These are phyloP conservation scores for Griposia aprilina DNA, from an alignment of 2,888 invertebrate species.

Conservation along the genomic window DNA sequence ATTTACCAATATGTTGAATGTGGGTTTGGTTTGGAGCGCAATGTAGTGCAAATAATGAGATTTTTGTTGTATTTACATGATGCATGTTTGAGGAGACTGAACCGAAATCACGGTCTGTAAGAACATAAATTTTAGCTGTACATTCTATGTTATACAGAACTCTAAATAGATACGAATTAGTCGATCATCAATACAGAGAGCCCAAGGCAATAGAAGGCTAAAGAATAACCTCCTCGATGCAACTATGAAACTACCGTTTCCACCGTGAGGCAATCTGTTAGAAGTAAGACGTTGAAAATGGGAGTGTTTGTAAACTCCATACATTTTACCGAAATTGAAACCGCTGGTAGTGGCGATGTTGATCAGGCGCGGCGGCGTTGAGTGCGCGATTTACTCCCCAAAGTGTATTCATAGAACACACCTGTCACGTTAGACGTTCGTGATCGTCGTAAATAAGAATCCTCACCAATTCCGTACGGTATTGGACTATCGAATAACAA, in stretches of 20 bases:
- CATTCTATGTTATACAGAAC: background rate
- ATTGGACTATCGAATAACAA: conserved; percentile 60
- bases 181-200: background rate
- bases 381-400: conserved; percentile 38
- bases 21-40: conserved; percentile 25
- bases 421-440: conserved; percentile 30
- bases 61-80: background rate
- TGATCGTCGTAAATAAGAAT: conserved; percentile 58
- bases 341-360: conserved; percentile 10
- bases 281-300: background rate
- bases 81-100: background rate
- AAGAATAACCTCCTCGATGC: background rate
- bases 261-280: conserved; percentile 11
- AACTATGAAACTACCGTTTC: background rate
- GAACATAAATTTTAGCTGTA: background rate
- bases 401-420: conserved; percentile 49
- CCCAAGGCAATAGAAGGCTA: background rate
- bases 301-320: conserved; percentile 35
- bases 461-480: conserved; percentile 41
- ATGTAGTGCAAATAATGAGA: conserved; percentile 22
- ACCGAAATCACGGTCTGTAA: background rate
- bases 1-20: conserved; percentile 34
- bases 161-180: background rate
- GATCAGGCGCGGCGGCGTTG: conserved; percentile 23
- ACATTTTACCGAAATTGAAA: conserved; percentile 24